phyloP scores from a whole-genome alignment of 2,113 vertebrate species.

The Caloenas nicobarica region DNA sequence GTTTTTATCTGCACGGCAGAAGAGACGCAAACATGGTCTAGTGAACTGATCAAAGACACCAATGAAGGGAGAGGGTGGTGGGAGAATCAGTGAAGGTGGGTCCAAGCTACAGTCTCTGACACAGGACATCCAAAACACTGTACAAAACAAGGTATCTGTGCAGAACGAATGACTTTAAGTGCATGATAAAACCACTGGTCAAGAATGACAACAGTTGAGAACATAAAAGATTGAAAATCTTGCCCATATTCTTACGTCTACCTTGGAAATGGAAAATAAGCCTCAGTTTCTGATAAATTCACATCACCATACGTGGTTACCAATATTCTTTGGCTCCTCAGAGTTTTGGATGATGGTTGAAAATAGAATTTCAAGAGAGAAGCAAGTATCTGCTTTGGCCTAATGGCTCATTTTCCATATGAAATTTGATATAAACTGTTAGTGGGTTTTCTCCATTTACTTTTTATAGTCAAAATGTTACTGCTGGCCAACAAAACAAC shows the following conservation, averaged over 20 bases:
- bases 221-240: not conserved
- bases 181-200: not conserved
- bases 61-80: fast-evolving
- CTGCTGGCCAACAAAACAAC: not conserved
- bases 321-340: not conserved
- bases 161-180: not conserved
- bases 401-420: not conserved
- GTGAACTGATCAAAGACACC: not conserved
- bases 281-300: not conserved
- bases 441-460: not conserved
- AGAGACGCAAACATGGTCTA: not conserved
- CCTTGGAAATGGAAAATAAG: not conserved
- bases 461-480: constrained; percentile 15
- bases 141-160: not conserved
- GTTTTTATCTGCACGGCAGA: not conserved
- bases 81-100: not conserved
- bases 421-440: constrained; percentile 9
- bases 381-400: not conserved
- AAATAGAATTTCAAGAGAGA: not conserved
- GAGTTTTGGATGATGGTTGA: not conserved
- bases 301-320: not conserved
- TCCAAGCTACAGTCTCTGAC: not conserved
- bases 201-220: not conserved
- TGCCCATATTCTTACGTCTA: not conserved
- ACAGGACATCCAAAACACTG: not conserved